Base-by-base conservation (phyloP, 2,888 invertebrate genomes). In the Allolobophora icterica region DNA sequence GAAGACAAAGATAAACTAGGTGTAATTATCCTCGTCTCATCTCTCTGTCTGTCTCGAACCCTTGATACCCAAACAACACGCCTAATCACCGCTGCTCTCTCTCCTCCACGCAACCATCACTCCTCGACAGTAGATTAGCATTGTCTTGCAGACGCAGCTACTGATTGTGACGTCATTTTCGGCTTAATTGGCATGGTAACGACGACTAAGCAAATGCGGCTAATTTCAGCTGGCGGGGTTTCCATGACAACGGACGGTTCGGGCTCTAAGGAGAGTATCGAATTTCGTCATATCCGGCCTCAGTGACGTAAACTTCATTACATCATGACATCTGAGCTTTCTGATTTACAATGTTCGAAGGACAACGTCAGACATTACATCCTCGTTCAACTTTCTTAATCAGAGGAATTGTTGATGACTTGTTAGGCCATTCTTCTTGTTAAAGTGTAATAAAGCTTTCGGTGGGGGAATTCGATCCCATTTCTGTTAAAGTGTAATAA, bases 161-260 rank as follows among this genome's bases (percentile, higher is more conserved):
- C 30, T 71, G n/a, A 71, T 71, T 71, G 71, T 71, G 2, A 71
- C 71, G 71, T 71, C 71, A 71, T 71, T n/a, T 71, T 13, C 30
- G 71, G 71, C 17, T 17, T 71, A n/a, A 71, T 71, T 71, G 71
- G 71, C 71, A 71, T 71, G 30, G 71, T n/a, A 71, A n/a, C n/a
- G 71, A 17, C 71, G n/a, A 0, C 71, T n/a, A 71, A n/a, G 71
- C 71, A n/a, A 71, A 71, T 71, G 71, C 71, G 71, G n/a, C 71
- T n/a, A 71, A 71, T 71, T 71, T 71, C 71, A n/a, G 71, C 71
- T 11, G 71, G 71, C n/a, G 71, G 52, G n/a, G 71, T 71, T 83
- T 71, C 34, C 33, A 35, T 24, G 52, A 35, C 35, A 83, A 34
- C 34, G 34, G 17, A 19, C 11, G 5, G n/a, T 6, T 38, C 87